phyloP scores from a whole-genome alignment of 2,113 vertebrate species.

The Python bivittatus region DNA sequence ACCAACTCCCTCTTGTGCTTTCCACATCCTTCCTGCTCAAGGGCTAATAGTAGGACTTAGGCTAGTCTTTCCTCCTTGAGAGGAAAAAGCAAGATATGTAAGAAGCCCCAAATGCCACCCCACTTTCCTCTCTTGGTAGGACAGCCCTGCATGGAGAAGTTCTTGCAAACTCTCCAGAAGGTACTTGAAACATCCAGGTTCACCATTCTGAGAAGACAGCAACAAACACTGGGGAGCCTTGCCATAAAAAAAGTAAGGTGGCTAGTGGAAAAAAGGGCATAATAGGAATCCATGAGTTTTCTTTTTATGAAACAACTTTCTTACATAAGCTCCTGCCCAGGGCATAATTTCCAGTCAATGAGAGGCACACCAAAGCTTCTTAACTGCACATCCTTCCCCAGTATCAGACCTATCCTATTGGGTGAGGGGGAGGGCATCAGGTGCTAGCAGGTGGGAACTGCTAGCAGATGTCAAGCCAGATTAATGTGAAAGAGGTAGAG shows the following conservation, averaged over 20 bases:
- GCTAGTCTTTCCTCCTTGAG: background rate
- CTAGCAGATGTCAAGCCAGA: background rate
- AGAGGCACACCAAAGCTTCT: background rate
- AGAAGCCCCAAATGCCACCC: too few species aligned
- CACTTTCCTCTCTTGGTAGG: background rate
- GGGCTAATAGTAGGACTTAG: background rate
- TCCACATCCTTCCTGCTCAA: background rate
- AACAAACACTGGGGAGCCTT: background rate
- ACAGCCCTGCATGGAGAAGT: background rate
- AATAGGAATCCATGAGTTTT: too few species aligned
- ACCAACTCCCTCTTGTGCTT: background rate
- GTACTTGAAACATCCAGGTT: background rate
- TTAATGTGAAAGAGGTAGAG: rapidly evolving
- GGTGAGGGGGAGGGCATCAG: background rate
- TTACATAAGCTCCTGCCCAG: background rate
- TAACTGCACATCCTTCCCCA: background rate
- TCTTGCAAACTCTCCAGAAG: background rate
- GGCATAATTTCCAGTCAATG: background rate
- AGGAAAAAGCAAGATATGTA: background rate
- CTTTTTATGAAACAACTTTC: background rate
- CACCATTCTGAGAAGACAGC: background rate
- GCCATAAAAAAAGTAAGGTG: background rate
- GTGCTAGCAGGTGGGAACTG: background rate
- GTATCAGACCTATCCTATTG: background rate
- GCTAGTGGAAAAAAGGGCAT: background rate